Conservation (phyloP, 1,140 invertebrate species). For the Papilio dardanus region DNA sequence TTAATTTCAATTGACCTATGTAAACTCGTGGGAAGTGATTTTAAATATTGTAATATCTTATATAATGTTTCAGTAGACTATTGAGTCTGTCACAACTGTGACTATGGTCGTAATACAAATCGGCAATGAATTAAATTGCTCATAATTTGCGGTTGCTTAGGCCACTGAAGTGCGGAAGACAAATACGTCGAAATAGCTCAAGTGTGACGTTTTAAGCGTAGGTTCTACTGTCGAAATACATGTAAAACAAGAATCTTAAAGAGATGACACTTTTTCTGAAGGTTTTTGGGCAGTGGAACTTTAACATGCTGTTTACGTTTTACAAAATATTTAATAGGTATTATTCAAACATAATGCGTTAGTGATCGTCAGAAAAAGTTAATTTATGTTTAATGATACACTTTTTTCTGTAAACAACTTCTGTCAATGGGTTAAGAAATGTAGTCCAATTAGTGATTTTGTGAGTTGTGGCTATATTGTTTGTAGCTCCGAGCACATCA, state of each 20-base stretch:
- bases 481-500: not conserved
- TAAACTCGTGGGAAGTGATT: slow-evolving; percentile 7
- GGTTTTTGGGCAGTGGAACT: too few species aligned
- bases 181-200: slow-evolving; percentile 4
- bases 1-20: slow-evolving; percentile 7
- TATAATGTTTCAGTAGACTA: slow-evolving; percentile 25
- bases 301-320: too few species aligned
- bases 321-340: too few species aligned
- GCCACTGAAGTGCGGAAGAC: not conserved
- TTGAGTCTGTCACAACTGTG: slow-evolving; percentile 15
- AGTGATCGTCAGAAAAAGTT: not conserved
- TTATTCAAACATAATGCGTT: not conserved
- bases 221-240: not conserved
- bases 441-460: not conserved
- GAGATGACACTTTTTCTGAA: too few species aligned
- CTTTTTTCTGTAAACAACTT: too few species aligned
- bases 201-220: not conserved
- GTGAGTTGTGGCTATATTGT: slow-evolving; percentile 20
- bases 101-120: not conserved
- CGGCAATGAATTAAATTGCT: slow-evolving; percentile 26
- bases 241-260: not conserved
- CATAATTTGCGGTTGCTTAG: slow-evolving; percentile 18
- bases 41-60: slow-evolving; percentile 7
- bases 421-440: not conserved
- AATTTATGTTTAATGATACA: too few species aligned